Evolutionary conservation across 2,797 vertebrate species (phyloP), one percentile per base, ranked within the genome.

Genomic region (Dendrocincla tyrannina): DNA sequence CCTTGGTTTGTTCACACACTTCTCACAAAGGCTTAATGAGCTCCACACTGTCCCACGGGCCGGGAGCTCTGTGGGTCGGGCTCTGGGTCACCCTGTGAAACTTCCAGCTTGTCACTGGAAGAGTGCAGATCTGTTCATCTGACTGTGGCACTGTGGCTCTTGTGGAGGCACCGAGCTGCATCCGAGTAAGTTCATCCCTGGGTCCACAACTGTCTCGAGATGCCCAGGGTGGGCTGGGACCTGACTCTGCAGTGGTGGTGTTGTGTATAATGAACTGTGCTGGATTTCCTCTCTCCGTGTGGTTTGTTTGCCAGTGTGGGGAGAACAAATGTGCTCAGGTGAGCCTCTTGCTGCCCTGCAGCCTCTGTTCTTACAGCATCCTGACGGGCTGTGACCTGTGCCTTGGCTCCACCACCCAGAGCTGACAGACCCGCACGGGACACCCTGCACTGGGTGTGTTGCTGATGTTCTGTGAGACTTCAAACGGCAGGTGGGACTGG

Each of bases 221-320:
- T 30, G 27, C 52, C 53, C n/a, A 2, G 46, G 19, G 22, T 50
- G 63, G 35, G n/a, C 1, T 32, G 33, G 18, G 19, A 10, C 17
- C 47, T 42, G 14, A 33, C 28, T 39, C 8, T 46, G 1, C 11
- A 3, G 19, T 55, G 12, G 2, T 10, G 28, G 32, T 66, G 17
- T 0, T 0, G 0, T 8, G 27, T 37, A 1, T 35, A 2, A 18
- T 11, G 32, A 33, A 2, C 62, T 25, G 41, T 17, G 35, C 69
- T 69, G 64, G 7, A 2, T 81, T 74, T 91, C 28, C 14, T 52
- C 17, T 11, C 27, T 64, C 15, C 7, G 4, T 42, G 20, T 6
- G 13, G 23, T 74, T 64, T 47, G 18, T 56, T 80, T 6, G 6
- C 23, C 59, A 49, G 23, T 1, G 0, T 20, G 27, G 50, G 56